Evolutionary conservation across 2,113 vertebrate species (phyloP).

Genomic region (Sitta europaea): DNA sequence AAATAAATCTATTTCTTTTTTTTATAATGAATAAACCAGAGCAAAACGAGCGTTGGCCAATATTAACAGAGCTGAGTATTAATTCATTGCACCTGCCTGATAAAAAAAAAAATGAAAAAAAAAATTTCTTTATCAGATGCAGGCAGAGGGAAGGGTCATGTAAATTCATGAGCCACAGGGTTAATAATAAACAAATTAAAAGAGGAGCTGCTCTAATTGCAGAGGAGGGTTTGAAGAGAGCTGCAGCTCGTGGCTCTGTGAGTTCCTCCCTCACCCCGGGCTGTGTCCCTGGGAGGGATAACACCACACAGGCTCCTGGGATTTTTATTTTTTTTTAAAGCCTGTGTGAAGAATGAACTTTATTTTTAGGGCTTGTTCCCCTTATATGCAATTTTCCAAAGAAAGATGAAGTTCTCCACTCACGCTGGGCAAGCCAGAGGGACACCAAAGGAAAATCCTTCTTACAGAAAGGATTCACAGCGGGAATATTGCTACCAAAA

Average conservation of each 20-base stretch:
- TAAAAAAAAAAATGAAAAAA: background rate
- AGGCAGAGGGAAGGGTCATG: background rate
- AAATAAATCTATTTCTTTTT: background rate
- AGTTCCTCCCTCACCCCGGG: background rate
- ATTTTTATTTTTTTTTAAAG: too few species aligned
- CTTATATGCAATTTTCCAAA: too few species aligned
- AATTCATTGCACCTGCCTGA: slow-evolving; percentile 23
- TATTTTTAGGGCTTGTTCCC: too few species aligned
- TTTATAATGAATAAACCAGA: background rate
- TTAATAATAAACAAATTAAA: slow-evolving; percentile 57
- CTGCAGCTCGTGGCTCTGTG: background rate
- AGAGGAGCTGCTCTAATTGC: slow-evolving; percentile 18
- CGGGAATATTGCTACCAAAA: too few species aligned
- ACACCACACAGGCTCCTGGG: too few species aligned
- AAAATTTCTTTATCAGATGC: background rate
- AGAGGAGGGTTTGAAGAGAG: background rate
- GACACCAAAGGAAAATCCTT: too few species aligned
- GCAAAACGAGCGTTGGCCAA: background rate
- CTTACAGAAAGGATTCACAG: too few species aligned
- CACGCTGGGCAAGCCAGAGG: too few species aligned
- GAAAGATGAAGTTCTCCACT: too few species aligned
- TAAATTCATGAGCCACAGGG: slow-evolving; percentile 35
- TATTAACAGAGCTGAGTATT: background rate
- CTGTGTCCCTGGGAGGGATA: too few species aligned
- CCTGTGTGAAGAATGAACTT: too few species aligned